phyloP scores from a whole-genome alignment of 2,888 invertebrate genomes.

The Vannuccia rotundouncinata region DNA sequence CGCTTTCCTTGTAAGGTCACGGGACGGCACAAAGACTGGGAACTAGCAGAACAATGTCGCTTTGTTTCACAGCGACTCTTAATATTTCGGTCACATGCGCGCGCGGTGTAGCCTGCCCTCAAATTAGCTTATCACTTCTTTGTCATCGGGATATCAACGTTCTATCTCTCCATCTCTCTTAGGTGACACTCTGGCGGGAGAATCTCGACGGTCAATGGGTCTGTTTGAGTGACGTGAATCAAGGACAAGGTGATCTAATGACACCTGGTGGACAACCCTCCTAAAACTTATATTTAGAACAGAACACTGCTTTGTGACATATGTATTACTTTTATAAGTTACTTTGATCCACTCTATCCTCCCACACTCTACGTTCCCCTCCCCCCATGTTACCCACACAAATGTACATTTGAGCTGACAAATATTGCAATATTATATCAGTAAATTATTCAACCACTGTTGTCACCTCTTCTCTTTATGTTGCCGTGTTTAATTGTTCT shows the following conservation, averaged over 20 bases:
- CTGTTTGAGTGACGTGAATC: conserved; percentile 74
- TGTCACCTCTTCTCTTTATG: not conserved
- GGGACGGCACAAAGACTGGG: not conserved
- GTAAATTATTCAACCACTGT: not conserved
- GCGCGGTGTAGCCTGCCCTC: not conserved
- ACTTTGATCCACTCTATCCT: too few relatives aligned
- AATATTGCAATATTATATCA: not conserved
- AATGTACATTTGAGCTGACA: not conserved
- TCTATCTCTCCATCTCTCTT: not conserved
- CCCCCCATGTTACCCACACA: too few relatives aligned
- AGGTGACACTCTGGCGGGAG: conserved; percentile 72
- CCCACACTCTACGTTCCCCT: too few relatives aligned
- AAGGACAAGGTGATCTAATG: conserved; percentile 48
- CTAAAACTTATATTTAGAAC: not conserved
- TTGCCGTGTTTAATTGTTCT: not conserved
- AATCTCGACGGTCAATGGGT: conserved; percentile 83
- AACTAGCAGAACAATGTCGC: not conserved
- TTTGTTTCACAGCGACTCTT: not conserved
- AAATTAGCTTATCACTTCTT: too few relatives aligned
- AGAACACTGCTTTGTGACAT: not conserved
- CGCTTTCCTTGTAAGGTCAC: not conserved
- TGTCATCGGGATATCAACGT: too few relatives aligned
- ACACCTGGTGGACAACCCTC: not conserved
- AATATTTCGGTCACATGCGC: not conserved
- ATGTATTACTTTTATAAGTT: too few relatives aligned